Evolutionary conservation across 1,140 invertebrate genomes (phyloP), one percentile per base, ranked within the genome.

Genomic region (Telenomus remus): DNA sequence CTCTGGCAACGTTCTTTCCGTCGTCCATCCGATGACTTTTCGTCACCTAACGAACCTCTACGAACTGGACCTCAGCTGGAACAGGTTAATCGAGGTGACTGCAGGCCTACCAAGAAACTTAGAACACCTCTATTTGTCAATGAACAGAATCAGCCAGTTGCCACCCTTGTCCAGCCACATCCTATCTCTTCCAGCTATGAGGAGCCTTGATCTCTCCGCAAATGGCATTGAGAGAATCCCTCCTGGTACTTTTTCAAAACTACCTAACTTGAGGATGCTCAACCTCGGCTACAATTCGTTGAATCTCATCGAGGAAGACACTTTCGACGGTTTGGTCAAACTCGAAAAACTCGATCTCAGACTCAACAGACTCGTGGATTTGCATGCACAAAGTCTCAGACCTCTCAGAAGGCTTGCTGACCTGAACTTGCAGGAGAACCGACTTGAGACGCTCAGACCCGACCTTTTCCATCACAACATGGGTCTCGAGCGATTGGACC

Each of bases 251-350:
- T 89, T 96, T 59, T 90, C 89, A 55, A 91, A 92, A 42, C 84
- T 97, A 34, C 89, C 90, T 0, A 92, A 92, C 76, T 85, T 98
- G 61, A 90, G 91, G 50, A 90, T 92, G 74, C 84, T 97, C 4
- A 93, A 93, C 81, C 85, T 97, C 37, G 92, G 92, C n/a, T 91
- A 93, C 59, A 98, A 96, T 82, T 89, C 91, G 0, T 78, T 96
- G n/a, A 90, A 91, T 53, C 85, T 91, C 39, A 76, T 96, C 35
- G 93, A 95, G 63, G 89, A 91, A 15, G 90, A 90, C 0, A 90
- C 92, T 0, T 93, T 96, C 48, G 89, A 90, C 39, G 94, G 94
- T 15, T 87, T 95, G 43, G 83, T 86, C n/a, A 89, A 91, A 19
- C 80, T 97, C 39, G 94, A 96, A 87, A 86, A 91, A 60, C 81